Evolutionary conservation across 2,113 vertebrate species (phyloP).

Genomic region (Pseudorhombus dupliciocellatus): DNA sequence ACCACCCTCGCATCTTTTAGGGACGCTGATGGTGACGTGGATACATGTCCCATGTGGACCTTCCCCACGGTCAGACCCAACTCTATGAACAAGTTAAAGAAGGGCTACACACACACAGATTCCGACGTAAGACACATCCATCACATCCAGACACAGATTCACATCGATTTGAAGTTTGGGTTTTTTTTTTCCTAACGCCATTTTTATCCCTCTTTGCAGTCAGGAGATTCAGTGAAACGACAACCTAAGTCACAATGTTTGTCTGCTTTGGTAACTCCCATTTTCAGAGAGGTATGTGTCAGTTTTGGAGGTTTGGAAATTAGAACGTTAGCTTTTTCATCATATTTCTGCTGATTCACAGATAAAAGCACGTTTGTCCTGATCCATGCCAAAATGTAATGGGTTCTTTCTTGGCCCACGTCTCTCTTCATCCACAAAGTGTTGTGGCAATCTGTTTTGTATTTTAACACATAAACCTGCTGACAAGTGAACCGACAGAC

Average conservation of each 20-base stretch:
- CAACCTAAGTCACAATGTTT: slow-evolving; percentile 94
- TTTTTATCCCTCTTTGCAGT: slow-evolving; percentile 55
- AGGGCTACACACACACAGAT: slow-evolving; percentile 85
- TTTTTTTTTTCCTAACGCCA: not conserved
- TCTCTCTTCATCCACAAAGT: not conserved
- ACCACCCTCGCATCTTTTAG: slow-evolving; percentile 67
- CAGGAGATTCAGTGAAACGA: slow-evolving; percentile 87
- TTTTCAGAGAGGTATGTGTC: slow-evolving; percentile 92
- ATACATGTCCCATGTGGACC: slow-evolving; percentile 91
- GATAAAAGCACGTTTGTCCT: too few species aligned
- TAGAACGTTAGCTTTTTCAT: not conserved
- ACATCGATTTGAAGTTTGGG: not conserved
- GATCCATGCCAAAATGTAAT: too few species aligned
- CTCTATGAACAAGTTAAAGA: slow-evolving; percentile 90
- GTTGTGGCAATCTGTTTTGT: not conserved
- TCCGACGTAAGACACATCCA: slow-evolving; percentile 81
- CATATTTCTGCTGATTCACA: not conserved
- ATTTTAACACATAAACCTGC: too few species aligned
- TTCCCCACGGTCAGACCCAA: slow-evolving; percentile 93
- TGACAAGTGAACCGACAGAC: too few species aligned
- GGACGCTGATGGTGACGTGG: slow-evolving; percentile 89
- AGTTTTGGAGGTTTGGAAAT: not conserved
- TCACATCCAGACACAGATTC: not conserved
- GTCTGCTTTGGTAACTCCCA: slow-evolving; percentile 92
- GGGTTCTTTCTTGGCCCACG: too few species aligned